Conservation (phyloP, 1,140 invertebrate species). For the Chionoecetes opilio region DNA sequence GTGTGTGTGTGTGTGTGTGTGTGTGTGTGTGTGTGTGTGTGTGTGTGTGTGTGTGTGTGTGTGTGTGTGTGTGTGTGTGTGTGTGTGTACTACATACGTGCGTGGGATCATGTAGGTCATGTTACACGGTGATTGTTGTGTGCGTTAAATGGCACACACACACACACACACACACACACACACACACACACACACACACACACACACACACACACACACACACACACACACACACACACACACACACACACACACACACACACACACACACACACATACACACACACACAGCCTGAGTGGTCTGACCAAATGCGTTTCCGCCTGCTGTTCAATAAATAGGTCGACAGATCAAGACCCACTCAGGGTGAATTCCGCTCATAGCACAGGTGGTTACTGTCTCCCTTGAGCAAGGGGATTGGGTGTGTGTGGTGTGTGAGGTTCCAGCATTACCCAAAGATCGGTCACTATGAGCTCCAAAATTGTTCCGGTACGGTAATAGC, state of each 20-base stretch:
- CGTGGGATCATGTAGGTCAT: background rate
- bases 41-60: constrained; percentile 16
- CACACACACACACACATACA: background rate
- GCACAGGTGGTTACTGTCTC: too few species aligned
- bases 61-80: constrained; percentile 27
- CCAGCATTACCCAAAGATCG: too few species aligned
- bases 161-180: background rate
- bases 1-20: constrained; percentile 14
- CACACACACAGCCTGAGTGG: background rate
- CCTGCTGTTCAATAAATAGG: too few species aligned
- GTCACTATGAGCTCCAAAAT: too few species aligned
- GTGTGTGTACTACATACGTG: background rate
- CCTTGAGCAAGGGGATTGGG: too few species aligned
- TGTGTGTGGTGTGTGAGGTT: too few species aligned
- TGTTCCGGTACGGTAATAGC: too few species aligned
- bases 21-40: too few species aligned
- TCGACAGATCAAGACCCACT: too few species aligned
- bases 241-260: constrained; percentile 21
- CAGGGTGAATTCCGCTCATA: too few species aligned
- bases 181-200: too few species aligned
- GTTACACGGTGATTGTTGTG: background rate
- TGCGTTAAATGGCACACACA: background rate
- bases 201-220: background rate
- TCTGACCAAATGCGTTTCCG: too few species aligned
- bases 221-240: constrained; percentile 27